Base-by-base conservation (phyloP, 1,140 invertebrate genomes). In the Hypsibius dujardini region DNA sequence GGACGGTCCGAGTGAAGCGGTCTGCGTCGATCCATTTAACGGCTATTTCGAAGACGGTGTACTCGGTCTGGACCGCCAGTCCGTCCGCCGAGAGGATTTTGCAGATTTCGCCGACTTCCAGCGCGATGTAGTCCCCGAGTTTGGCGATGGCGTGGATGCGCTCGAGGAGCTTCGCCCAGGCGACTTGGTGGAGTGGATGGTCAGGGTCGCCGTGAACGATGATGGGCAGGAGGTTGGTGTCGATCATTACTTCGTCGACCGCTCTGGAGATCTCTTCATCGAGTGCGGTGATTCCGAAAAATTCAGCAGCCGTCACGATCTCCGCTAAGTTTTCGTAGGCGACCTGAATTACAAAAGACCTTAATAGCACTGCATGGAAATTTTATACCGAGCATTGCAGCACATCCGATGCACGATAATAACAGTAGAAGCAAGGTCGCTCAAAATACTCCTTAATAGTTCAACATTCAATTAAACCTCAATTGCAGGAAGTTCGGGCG, bases 301-400 rank as follows among this genome's bases (percentile, higher is more conserved):
- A 67, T 42, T 67, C 62, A 7, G 3, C 62, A 7, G 62, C 62
- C 62, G 62, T 45, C 12, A 67, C 42, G 12, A 67, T 42, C 45
- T 67, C 62, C 12, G 62, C 62, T 42, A 67, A 67, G 42, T 67
- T 15, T 42, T 67, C 62, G 42, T 67, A 67, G 42, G 62, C 12
- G 3, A 67, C 12, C 62, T 67, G 62, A 3, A 28, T 28, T 28
- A 28, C 28, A 28, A 28, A 28, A 28, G 28, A 28, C 28, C 28
- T 28, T 28, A 28, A 28, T 28, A 28, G 28, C 28, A 28, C 28
- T 28, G 28, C 28, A 28, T 28, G 28, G 28, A 28, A 28, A 28
- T 28, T 28, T 28, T 28, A 28, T 28, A 28, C 28, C 28, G 28
- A 28, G 28, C 28, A 28, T 28, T 28, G 28, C 28, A 28, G 28